A percentile compares a stretch with the other conserved stretches of the same genome.
Evolutionary conservation across 2,113 vertebrate species (phyloP).

Genomic region (Herpailurus yagouaroundi): DNA sequence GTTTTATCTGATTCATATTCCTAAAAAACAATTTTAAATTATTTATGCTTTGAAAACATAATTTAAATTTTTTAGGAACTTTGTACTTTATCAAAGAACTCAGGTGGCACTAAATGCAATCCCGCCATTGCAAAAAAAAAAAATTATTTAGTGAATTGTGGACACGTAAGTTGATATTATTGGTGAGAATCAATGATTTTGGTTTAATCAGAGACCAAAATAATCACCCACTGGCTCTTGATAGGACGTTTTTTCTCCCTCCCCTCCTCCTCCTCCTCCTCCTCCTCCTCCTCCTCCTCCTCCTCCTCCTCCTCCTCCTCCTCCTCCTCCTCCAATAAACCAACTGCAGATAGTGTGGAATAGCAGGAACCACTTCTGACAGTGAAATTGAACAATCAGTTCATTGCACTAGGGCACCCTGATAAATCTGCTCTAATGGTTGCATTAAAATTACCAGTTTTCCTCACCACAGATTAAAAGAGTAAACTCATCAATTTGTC

Average conservation of each 20-base stretch:
- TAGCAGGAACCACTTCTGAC: not conserved
- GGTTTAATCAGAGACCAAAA: not conserved
- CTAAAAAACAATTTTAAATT: not conserved
- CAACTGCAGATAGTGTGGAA: not conserved
- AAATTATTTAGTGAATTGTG: not conserved
- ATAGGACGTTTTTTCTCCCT: not conserved
- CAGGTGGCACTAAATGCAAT: not conserved
- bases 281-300: accelerated
- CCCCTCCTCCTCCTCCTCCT: accelerated
- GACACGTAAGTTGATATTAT: not conserved
- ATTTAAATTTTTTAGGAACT: not conserved
- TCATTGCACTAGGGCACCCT: not conserved
- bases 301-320: accelerated
- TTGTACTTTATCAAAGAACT: not conserved
- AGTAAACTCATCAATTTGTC: not conserved
- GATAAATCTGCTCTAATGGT: not conserved
- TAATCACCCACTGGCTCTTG: not conserved
- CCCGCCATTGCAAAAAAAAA: not conserved
- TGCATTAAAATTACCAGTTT: not conserved
- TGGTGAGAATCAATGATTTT: not conserved
- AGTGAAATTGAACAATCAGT: not conserved
- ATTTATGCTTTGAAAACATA: not conserved
- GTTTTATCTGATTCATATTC: not conserved
- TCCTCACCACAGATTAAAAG: not conserved
- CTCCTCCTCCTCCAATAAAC: not conserved